A percentile compares a stretch with the other conserved stretches of the same genome.
Evolutionary conservation across 2,888 invertebrate species (phyloP).

Genomic region (Trachelus iudaicus): DNA sequence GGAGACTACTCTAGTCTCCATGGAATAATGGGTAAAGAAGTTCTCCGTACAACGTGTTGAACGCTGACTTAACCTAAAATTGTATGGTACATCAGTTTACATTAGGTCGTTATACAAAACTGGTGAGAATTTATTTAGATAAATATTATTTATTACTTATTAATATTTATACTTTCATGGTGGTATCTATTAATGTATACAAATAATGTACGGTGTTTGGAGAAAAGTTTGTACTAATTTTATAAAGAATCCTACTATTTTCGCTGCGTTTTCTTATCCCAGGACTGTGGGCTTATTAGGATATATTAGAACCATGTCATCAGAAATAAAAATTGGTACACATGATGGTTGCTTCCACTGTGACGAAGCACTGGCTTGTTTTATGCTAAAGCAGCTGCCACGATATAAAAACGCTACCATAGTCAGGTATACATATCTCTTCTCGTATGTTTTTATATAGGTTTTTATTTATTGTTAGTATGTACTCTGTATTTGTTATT

Average conservation of each 20-base stretch:
- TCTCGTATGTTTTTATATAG: not conserved
- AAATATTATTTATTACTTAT: not conserved
- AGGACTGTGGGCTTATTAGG: not conserved
- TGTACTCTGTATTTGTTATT: not conserved
- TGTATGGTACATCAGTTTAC: not conserved
- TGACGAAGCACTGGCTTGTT: slow-evolving; percentile 95
- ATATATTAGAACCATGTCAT: slow-evolving; percentile 28
- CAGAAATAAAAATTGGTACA: slow-evolving; percentile 73
- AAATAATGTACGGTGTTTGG: not conserved
- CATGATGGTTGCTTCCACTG: slow-evolving; percentile 91
- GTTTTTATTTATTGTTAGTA: not conserved
- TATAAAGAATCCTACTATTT: not conserved
- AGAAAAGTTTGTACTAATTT: not conserved
- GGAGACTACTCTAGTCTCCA: too few species aligned
- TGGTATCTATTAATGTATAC: not conserved
- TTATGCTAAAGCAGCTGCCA: slow-evolving; percentile 85
- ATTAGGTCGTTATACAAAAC: not conserved
- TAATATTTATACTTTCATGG: not conserved
- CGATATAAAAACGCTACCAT: slow-evolving; percentile 85
- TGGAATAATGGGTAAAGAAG: too few species aligned
- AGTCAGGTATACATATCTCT: slow-evolving; percentile 65
- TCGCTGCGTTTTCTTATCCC: not conserved
- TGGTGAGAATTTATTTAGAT: not conserved
- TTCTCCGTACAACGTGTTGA: not conserved
- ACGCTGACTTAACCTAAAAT: not conserved